Evolutionary conservation across 2,888 invertebrate species (phyloP), one percentile per base, ranked within the genome.

Genomic region (Volucella zonaria): DNA sequence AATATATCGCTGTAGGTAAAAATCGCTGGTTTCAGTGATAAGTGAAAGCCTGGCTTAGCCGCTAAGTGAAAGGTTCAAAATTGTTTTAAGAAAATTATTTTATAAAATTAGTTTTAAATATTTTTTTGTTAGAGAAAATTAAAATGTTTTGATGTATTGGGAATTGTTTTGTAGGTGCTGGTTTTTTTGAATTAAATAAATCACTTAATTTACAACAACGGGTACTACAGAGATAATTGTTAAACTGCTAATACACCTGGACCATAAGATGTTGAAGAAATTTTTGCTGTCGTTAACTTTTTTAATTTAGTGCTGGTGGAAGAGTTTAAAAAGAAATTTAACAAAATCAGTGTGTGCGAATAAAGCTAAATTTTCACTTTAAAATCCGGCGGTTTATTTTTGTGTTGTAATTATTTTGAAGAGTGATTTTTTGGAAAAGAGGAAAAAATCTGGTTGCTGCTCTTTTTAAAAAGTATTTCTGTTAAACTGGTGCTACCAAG

Each of bases 181-280:
- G 40, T 59, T 12, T 56, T 43, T 49, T 18, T 1, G 47, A n/a
- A 43, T 31, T 31, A 66, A 59, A 38, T 15, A 38, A 81, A 87
- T 87, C 88, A 82, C 77, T 86, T 71, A 71, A 70, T 64, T 80
- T 85, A 86, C 82, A 89, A 91, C 89, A 91, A 91, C 91, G 91
- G 91, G 92, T 91, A 90, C 91, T 90, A 89, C 90, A 87, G 89
- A 91, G 88, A 89, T 91, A 82, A 90, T 91, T 87, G 86, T 90
- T 87, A 89, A 91, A 90, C 88, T 91, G 89, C 90, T 91, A 88
- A 91, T 91, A 89, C 90, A 90, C 90, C 87, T 90, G 88, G 90
- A 91, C 89, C 89, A 90, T 82, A 91, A 92, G 88, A 85, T 91
- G 91, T 89, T 92, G 88, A 90, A 90, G 59, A 89, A 89, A 86